A percentile compares a stretch with the other conserved stretches of the same genome.
phyloP scores from a whole-genome alignment of 1,140 invertebrate species.

The Akabosia matsudoensis region DNA sequence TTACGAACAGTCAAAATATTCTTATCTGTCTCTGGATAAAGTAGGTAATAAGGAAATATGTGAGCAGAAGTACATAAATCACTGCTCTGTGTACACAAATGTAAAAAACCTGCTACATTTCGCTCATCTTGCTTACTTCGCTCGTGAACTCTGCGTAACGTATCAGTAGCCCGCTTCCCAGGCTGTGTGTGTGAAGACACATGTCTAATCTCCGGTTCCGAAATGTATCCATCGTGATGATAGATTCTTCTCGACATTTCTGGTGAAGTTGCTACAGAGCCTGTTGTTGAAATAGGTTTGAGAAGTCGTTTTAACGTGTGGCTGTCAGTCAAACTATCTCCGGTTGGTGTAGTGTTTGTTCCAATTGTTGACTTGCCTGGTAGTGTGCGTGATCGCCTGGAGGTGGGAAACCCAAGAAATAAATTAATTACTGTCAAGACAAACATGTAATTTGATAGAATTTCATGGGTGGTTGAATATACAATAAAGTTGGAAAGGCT shows the following conservation, averaged over 20 bases:
- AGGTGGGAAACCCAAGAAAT: slow-evolving; percentile 18
- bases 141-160: slow-evolving; percentile 43
- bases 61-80: background rate
- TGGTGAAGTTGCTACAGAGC: slow-evolving; percentile 80
- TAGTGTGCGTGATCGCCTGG: slow-evolving; percentile 40
- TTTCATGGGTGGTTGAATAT: background rate
- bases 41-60: too few relatives aligned
- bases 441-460: background rate
- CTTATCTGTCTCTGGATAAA: too few relatives aligned
- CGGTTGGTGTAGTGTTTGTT: slow-evolving; percentile 49
- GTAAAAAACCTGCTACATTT: too few relatives aligned
- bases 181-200: slow-evolving; percentile 49
- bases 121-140: slow-evolving; percentile 38
- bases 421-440: slow-evolving; percentile 22
- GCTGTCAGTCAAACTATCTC: slow-evolving; percentile 59
- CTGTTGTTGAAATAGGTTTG: slow-evolving; percentile 74
- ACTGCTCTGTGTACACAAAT: background rate
- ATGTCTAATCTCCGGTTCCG: slow-evolving; percentile 44
- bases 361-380: slow-evolving; percentile 46
- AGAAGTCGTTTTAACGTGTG: slow-evolving; percentile 89
- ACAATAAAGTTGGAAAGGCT: background rate
- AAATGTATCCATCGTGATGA: slow-evolving; percentile 47
- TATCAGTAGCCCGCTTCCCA: slow-evolving; percentile 35
- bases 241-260: slow-evolving; percentile 73
- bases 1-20: too few relatives aligned